Base-by-base conservation (phyloP, 2,888 invertebrate genomes). In the Drosophila ustulata region DNA sequence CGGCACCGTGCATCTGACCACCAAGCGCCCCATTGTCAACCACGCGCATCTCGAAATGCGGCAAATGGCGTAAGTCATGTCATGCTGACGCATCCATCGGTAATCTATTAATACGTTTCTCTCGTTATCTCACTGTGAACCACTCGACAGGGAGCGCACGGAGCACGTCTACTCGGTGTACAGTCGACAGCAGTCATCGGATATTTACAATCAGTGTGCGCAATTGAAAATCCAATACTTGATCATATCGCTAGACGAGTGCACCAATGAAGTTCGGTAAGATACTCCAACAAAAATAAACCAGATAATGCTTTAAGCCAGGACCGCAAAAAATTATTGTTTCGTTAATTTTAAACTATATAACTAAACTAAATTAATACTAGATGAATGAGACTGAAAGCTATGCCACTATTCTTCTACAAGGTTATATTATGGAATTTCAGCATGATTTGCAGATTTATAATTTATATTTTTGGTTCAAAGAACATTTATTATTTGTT, bases 21-120 rank as follows among this genome's bases (percentile, higher is more conserved):
- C 97, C 0, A 93, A 94, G 6, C 93, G 97, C 30, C 96, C 97
- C 0, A 95, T 98, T 50, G 95, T 97, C 0, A 96, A 97, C 73
- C 97, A 98, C 92, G 97, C 98, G 0, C 97, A 97, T 89, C 96
- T 97, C 89, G 98, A 98, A 91, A 95, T 96, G 92, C 93, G 93
- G 32, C 95, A 95, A 56, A 94, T 97, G 75, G 95, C 96, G 96
- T 96, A 89, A 79, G 78, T 69, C 8, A 30, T 18, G 51, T 69
- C 8, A 30, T 18, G 51, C 3, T n/a, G 9, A 8, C 34, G 18
- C 26, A 37, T 23, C n/a, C 4, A 41, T 30, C 5, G 30, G 8
- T 3, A 3, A 11, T 43, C 9, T 26, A 6, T 1, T 23, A 8
- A 26, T 41, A 2, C 7, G 5, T 23, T n/a, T n/a, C 30, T 32